These are phyloP conservation scores for Pseudorhiza aurosa DNA, from an alignment of 30 jellyfish, hydroid and myxozoan genomes.

Conservation along the genomic window DNA sequence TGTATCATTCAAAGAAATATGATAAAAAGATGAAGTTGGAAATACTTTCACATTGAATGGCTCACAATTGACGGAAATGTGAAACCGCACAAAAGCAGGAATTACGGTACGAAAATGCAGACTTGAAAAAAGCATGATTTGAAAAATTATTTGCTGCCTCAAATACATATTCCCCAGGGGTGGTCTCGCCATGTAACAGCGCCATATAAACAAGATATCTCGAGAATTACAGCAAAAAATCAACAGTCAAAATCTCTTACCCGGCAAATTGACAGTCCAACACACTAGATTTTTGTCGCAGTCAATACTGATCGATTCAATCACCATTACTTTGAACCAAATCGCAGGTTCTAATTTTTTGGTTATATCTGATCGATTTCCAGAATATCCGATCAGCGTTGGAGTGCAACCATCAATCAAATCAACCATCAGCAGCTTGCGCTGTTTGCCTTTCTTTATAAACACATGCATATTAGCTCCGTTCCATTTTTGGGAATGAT, in stretches of 20 bases:
- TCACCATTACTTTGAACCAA: slow-evolving; percentile 87
- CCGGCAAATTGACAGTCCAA: slow-evolving; percentile 64
- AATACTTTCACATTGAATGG: too few relatives aligned
- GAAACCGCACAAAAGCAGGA: too few relatives aligned
- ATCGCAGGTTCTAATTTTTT: slow-evolving; percentile 85
- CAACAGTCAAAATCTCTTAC: not conserved
- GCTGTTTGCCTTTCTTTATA: slow-evolving; percentile 71
- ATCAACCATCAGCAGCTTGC: slow-evolving; percentile 74
- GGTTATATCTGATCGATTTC: slow-evolving; percentile 25
- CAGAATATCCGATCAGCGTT: slow-evolving; percentile 81
- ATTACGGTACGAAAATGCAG: too few relatives aligned
- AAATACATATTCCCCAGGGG: too few relatives aligned
- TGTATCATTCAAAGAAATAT: too few relatives aligned
- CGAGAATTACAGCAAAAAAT: too few relatives aligned
- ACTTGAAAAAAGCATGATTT: too few relatives aligned
- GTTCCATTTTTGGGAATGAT: not conserved
- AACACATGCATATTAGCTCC: slow-evolving; percentile 85
- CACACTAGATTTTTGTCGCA: slow-evolving; percentile 69
- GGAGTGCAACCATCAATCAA: slow-evolving; percentile 85
- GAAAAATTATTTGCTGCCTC: too few relatives aligned
- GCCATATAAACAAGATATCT: too few relatives aligned
- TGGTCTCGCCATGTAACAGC: too few relatives aligned
- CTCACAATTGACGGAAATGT: too few relatives aligned
- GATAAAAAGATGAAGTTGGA: too few relatives aligned
- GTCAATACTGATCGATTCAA: slow-evolving; percentile 80